Conservation (phyloP, 1,140 invertebrate species). For the Anthonomus grandis region DNA sequence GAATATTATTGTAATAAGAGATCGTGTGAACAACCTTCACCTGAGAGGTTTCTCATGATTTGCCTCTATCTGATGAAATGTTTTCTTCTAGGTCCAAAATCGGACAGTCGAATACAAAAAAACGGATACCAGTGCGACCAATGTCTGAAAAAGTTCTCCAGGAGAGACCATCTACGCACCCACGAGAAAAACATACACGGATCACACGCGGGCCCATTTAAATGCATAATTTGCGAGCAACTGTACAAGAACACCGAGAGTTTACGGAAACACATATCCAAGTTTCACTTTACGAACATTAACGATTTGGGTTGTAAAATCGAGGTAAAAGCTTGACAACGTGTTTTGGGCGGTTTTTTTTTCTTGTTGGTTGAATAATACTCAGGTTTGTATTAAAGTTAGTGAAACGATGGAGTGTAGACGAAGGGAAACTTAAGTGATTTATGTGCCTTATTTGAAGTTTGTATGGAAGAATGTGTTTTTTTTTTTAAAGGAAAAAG, state of each 20-base stretch:
- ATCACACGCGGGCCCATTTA: slow-evolving; percentile 49
- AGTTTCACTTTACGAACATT: slow-evolving; percentile 43
- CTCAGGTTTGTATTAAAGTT: no score
- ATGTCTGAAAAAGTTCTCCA: slow-evolving; percentile 46
- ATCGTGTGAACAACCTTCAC: no score
- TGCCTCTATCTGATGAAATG: background rate
- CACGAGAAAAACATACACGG: slow-evolving; percentile 50
- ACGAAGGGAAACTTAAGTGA: no score
- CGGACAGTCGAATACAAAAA: slow-evolving; percentile 18
- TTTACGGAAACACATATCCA: slow-evolving; percentile 48
- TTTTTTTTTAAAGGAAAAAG: no score
- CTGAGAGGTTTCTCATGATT: no score
- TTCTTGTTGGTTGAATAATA: no score
- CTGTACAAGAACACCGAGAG: slow-evolving; percentile 49
- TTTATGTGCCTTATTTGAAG: no score
- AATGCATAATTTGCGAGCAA: slow-evolving; percentile 45
- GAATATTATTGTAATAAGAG: no score
- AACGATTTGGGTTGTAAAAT: slow-evolving; percentile 26
- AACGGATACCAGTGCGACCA: slow-evolving; percentile 43
- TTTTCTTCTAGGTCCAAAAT: no score
- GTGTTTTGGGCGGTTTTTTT: no score
- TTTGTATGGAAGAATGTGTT: no score
- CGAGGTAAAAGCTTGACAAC: slow-evolving; percentile 25
- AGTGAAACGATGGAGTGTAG: no score
- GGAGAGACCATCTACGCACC: slow-evolving; percentile 47